Evolutionary conservation across 2,113 vertebrate genomes (phyloP).

Genomic region (Baryphthengus martii): DNA sequence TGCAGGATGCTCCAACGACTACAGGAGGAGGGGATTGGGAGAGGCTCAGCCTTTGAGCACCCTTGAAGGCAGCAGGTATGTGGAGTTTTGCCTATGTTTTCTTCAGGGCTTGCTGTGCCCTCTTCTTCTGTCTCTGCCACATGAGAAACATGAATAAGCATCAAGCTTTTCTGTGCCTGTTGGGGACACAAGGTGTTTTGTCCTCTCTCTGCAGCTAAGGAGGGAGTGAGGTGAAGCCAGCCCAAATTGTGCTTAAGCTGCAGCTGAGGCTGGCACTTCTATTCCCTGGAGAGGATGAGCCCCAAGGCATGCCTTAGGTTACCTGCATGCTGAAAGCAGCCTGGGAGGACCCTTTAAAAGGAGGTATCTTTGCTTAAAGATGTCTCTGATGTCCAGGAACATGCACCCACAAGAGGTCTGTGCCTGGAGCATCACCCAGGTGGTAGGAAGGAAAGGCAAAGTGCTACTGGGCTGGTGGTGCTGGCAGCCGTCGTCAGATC

Average conservation of each 20-base stretch:
- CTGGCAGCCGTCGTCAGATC: neutral
- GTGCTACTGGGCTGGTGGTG: neutral
- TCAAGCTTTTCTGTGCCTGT: neutral
- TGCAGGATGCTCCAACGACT: neutral
- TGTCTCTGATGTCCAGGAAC: neutral
- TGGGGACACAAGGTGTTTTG: neutral
- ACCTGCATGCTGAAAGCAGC: neutral
- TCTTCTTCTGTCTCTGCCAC: neutral
- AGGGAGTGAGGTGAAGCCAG: neutral
- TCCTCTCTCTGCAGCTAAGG: neutral
- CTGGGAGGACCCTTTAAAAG: neutral
- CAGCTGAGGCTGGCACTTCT: neutral
- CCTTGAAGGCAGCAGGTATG: neutral
- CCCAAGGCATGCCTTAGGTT: too few relatives aligned
- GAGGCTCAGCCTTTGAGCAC: neutral
- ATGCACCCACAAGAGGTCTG: neutral
- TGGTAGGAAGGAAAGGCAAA: neutral
- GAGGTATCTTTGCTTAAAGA: neutral
- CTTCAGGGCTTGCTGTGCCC: neutral
- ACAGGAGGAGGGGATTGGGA: neutral
- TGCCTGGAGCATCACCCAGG: neutral
- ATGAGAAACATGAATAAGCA: rapidly evolving
- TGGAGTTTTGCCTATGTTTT: neutral
- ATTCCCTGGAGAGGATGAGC: neutral
- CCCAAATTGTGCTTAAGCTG: neutral